Evolutionary conservation across 2,113 vertebrate genomes (phyloP).

Genomic region (Oenanthe melanoleuca): DNA sequence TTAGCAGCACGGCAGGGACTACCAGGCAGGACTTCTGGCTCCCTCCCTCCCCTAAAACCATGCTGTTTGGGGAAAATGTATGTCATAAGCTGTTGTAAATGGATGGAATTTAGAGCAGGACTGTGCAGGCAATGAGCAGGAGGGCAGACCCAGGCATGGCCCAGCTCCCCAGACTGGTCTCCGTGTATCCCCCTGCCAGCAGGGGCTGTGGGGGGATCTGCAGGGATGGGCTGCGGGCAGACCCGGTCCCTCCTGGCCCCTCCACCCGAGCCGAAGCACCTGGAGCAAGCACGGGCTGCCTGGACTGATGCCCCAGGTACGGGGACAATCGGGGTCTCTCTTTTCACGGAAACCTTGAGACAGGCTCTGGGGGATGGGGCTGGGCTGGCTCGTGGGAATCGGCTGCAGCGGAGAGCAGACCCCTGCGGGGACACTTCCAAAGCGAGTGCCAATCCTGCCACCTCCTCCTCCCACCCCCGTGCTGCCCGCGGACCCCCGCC

Average conservation of each 20-base stretch:
- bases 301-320: too few relatives aligned
- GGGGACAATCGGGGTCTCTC: background rate
- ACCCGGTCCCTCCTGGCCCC: rapidly evolving
- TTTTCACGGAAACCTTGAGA: background rate
- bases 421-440: constrained; percentile 40
- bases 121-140: background rate
- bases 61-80: background rate
- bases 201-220: rapidly evolving
- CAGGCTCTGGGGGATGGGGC: background rate
- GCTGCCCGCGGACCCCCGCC: background rate
- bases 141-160: background rate
- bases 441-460: constrained; percentile 23
- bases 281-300: rapidly evolving
- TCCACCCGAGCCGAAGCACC: background rate
- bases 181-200: background rate
- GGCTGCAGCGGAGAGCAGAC: background rate
- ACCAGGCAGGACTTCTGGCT: background rate
- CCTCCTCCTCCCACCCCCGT: constrained; percentile 19
- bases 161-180: background rate
- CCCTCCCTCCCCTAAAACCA: rapidly evolving
- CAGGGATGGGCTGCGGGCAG: background rate
- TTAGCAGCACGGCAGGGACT: rapidly evolving
- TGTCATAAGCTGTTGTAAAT: rapidly evolving
- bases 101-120: rapidly evolving
- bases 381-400: background rate